A percentile compares a stretch with the other conserved stretches of the same genome.
Evolutionary conservation across 2,113 vertebrate species (phyloP).

Genomic region (Cygnus buccinator): DNA sequence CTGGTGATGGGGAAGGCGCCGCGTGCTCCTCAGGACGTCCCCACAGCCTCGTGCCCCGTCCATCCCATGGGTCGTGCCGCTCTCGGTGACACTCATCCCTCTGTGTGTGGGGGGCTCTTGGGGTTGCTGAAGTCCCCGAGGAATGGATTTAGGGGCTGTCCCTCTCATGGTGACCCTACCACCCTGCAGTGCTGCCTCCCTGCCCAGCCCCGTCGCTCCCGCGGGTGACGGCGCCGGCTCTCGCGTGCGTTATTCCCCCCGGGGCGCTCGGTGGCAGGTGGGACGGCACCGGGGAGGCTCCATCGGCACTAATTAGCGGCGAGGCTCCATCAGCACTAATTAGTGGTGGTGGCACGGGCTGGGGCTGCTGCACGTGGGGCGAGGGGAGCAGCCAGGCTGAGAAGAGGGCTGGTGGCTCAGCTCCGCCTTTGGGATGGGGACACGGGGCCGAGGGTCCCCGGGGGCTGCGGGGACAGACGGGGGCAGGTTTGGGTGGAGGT

Average conservation of each 20-base stretch:
- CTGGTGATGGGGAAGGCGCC: too few relatives aligned
- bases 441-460: neutral
- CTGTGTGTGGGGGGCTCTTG: too few relatives aligned
- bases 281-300: neutral
- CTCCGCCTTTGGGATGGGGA: too few relatives aligned
- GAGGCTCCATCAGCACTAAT: too few relatives aligned
- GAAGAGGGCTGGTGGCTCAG: neutral
- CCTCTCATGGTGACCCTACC: neutral
- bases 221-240: fast-evolving
- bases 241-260: neutral
- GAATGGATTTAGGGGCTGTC: neutral
- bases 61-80: neutral
- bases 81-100: neutral
- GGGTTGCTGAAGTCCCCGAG: neutral
- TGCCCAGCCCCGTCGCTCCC: neutral
- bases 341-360: fast-evolving
- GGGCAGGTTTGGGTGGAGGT: too few relatives aligned
- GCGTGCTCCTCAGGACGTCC: too few relatives aligned
- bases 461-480: neutral
- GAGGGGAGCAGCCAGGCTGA: fast-evolving
- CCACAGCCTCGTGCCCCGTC: too few relatives aligned
- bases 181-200: neutral
- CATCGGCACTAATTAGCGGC: fast-evolving
- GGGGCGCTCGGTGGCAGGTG: too few relatives aligned
- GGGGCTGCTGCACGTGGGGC: neutral